Base-by-base conservation (phyloP, 2,888 invertebrate genomes). In the Diarsia dahlii region DNA sequence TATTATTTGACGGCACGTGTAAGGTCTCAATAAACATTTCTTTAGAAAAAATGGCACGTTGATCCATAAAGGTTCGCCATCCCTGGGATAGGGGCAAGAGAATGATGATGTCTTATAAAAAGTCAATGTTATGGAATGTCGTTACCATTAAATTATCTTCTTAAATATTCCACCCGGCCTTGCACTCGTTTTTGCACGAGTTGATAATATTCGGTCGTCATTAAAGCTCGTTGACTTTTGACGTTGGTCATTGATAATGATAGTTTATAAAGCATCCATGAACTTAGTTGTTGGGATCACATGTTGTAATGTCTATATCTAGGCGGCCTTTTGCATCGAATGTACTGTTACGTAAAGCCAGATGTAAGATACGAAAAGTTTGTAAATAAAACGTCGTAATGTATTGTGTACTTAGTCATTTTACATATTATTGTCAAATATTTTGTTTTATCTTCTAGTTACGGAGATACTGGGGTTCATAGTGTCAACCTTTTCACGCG, bases 241-340 rank as follows among this genome's bases (percentile, higher is more conserved):
- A 80, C 85, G 23, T 62, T 65, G 62, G 58, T 68, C 69, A 71
- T 86, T 81, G 72, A 78, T 83, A 95, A 65, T 92, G 91, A 66
- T 68, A 54, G 74, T 63, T 28, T 82, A 72, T 73, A 64, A 52
- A 76, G 23, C 67, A 75, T 76, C 75, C 78, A 63, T 74, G 74
- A 72, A 68, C 71, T 90, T 65, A 66, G 46, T 80, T 72, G 23
- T 5, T 91, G 76, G 48, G 76, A 75, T 84, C 81, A 64, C 39
- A 74, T 67, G 39, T 45, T 70, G 45, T 84, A 64, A 84, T 84
- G 76, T 81, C 81, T 84, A 52, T 80, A 84, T 80, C 66, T 54
- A 67, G 60, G 60, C 23, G 23, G 39, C 45, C 50, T 84, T 52
- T 79, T 45, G 5, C 13, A 60, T 63, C 0, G 10, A 13, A 52